Evolutionary conservation across 2,113 vertebrate species (phyloP).

Genomic region (Nyctibius bracteatus): DNA sequence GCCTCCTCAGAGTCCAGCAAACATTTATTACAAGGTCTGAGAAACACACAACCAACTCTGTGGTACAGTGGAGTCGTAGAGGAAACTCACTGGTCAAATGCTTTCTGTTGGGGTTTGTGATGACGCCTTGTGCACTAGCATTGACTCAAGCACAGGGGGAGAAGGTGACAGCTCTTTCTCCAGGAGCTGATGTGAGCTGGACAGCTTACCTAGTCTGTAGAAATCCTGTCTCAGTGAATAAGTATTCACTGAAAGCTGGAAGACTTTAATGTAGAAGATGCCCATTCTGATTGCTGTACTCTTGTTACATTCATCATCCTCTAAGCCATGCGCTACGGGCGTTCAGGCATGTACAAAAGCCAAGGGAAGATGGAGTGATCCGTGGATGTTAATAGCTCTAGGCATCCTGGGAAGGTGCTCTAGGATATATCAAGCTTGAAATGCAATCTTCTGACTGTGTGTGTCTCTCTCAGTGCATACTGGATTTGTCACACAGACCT

Average conservation of each 20-base stretch:
- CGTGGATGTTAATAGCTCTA: constrained; percentile 62
- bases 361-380: constrained; percentile 67
- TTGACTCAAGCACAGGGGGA: constrained; percentile 68
- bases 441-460: constrained; percentile 63
- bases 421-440: constrained; percentile 58
- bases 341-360: constrained; percentile 70
- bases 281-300: constrained; percentile 68
- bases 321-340: constrained; percentile 72
- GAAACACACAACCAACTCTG: constrained; percentile 36
- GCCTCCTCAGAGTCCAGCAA: constrained; percentile 98
- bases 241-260: constrained; percentile 70
- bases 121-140: constrained; percentile 70
- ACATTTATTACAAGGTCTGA: constrained; percentile 99
- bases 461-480: constrained; percentile 42
- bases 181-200: constrained; percentile 63
- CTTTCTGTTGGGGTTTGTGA: constrained; percentile 71
- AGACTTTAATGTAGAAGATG: constrained; percentile 71
- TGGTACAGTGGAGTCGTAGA: constrained; percentile 70
- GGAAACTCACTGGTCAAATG: constrained; percentile 73
- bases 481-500: constrained; percentile 73
- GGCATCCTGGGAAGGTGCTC: constrained; percentile 50
- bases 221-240: constrained; percentile 64
- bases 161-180: constrained; percentile 54
- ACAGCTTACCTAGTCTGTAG: constrained; percentile 77
- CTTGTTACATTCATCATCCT: constrained; percentile 65